These are phyloP conservation scores for Tringa solitaria DNA, from an alignment of 2,113 vertebrate species.

Conservation along the genomic window DNA sequence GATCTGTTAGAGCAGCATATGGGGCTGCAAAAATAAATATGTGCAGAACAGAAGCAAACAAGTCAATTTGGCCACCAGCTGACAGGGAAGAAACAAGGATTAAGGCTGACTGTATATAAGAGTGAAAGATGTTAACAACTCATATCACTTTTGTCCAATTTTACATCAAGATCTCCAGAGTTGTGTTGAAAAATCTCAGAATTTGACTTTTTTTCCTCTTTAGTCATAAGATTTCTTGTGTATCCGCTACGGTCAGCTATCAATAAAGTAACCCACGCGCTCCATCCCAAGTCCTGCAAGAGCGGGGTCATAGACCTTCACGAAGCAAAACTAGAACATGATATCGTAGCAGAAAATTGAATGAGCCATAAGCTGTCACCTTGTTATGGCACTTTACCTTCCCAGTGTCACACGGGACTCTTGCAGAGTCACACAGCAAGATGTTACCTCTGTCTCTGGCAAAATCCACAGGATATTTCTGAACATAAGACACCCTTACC, in stretches of 20 bases:
- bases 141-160: background rate
- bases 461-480: background rate
- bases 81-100: background rate
- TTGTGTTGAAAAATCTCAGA: background rate
- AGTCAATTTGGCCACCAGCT: background rate
- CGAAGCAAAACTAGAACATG: background rate
- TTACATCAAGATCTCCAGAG: background rate
- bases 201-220: background rate
- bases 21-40: slow-evolving; percentile 43
- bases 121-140: rapidly evolving
- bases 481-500: background rate
- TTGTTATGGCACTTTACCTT: background rate
- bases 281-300: background rate
- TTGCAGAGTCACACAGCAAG: background rate
- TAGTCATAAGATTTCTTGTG: background rate
- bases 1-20: slow-evolving; percentile 2
- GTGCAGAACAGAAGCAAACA: background rate
- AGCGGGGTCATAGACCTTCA: background rate
- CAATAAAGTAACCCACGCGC: rapidly evolving
- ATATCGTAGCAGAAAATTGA: background rate
- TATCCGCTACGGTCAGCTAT: rapidly evolving
- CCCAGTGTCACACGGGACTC: background rate
- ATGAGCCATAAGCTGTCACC: background rate
- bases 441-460: background rate
- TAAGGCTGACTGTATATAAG: background rate